These are phyloP conservation scores for Coracias cyanogaster DNA, from an alignment of 2,797 vertebrate genomes.

Conservation along the genomic window DNA sequence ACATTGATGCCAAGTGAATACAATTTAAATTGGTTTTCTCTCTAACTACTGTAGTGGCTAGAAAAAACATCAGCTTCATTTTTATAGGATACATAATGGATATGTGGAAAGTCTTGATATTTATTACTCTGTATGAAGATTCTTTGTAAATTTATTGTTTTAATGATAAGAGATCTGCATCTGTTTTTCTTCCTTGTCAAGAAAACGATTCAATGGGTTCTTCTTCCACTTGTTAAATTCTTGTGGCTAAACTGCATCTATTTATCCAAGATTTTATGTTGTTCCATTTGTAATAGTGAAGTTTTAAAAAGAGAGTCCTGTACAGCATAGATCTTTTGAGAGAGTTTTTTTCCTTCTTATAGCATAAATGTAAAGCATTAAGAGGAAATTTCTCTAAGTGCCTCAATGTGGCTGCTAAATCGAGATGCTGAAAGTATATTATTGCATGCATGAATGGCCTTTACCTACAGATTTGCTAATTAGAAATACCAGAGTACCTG, in stretches of 20 bases:
- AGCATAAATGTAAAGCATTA: conserved; percentile 49
- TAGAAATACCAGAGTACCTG: conserved; percentile 16
- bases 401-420: conserved; percentile 60
- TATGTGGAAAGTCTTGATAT: conserved; percentile 48
- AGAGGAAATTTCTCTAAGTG: conserved; percentile 64
- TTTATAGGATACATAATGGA: conserved; percentile 29
- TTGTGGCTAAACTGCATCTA: conserved; percentile 24
- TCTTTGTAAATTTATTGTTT: conserved; percentile 58
- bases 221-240: conserved; percentile 5
- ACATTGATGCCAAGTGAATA: conserved; percentile 22
- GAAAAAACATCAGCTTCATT: conserved; percentile 4
- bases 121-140: conserved; percentile 45
- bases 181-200: conserved; percentile 40
- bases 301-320: conserved; percentile 1
- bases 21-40: conserved; percentile 39
- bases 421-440: conserved; percentile 54
- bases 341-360: conserved; percentile 46
- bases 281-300: not conserved
- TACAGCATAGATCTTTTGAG: not conserved
- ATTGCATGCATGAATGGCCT: conserved; percentile 65
- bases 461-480: conserved; percentile 51
- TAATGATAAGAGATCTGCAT: conserved; percentile 23
- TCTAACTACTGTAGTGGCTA: conserved; percentile 4
- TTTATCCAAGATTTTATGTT: conserved; percentile 38
- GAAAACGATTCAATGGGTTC: conserved; percentile 1